phyloP scores from a whole-genome alignment of 2,113 vertebrate species.

The Pholis gunnellus region DNA sequence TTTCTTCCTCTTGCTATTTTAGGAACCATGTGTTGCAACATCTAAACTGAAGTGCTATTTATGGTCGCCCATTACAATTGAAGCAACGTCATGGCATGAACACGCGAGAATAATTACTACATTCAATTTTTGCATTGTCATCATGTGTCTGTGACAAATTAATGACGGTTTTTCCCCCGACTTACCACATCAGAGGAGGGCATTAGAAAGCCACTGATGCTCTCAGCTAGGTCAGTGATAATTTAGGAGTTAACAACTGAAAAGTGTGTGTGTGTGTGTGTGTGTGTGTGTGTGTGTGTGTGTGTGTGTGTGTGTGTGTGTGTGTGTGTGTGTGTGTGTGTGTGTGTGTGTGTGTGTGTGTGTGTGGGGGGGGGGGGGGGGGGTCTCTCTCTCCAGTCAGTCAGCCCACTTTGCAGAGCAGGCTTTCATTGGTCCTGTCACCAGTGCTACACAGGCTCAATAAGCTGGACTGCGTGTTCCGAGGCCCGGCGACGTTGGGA shows the following conservation, averaged over 20 bases:
- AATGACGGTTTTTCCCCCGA: not conserved
- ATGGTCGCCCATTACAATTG: not conserved
- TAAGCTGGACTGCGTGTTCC: conserved; percentile 67
- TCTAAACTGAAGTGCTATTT: conserved; percentile 26
- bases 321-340: no score
- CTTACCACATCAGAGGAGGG: conserved; percentile 3
- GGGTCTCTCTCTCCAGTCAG: conserved; percentile 31
- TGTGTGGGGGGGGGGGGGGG: no score
- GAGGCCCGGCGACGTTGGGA: conserved; percentile 72
- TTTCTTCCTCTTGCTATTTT: conserved; percentile 48
- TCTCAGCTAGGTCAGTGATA: conserved; percentile 12
- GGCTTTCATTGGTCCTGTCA: conserved; percentile 49
- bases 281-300: no score
- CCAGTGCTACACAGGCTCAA: conserved; percentile 48
- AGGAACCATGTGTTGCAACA: conserved; percentile 35
- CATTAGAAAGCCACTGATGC: conserved; percentile 1
- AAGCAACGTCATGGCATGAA: not conserved
- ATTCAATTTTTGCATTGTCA: conserved; percentile 14
- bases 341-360: no score
- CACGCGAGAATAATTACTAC: not conserved
- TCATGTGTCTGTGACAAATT: conserved; percentile 3
- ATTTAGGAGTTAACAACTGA: conserved; percentile 14
- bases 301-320: no score
- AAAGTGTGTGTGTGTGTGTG: not conserved
- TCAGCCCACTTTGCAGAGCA: conserved; percentile 35